Conservation (phyloP, 2,113 vertebrate genomes). For the Crypturellus undulatus region DNA sequence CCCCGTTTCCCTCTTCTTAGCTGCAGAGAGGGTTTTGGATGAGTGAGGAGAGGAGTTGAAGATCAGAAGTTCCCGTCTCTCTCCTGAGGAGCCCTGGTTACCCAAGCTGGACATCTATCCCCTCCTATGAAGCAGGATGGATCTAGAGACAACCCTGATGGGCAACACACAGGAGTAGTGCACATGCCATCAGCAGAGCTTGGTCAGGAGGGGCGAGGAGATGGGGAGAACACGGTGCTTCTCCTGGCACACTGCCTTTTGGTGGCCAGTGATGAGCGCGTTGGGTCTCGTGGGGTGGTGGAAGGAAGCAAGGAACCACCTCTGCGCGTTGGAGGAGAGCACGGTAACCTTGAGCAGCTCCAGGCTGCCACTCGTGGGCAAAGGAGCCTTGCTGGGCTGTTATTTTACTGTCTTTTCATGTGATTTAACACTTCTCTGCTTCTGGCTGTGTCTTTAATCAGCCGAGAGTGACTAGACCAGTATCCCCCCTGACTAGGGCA, state of each 20-base stretch:
- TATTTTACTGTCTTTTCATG: neutral
- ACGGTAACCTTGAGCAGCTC: neutral
- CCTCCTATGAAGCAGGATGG: rapidly evolving
- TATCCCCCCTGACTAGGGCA: too few relatives aligned
- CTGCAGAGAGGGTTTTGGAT: rapidly evolving
- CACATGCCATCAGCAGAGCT: rapidly evolving
- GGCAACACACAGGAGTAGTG: rapidly evolving
- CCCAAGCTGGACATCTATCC: rapidly evolving
- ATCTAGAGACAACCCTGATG: rapidly evolving
- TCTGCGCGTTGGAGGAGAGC: rapidly evolving
- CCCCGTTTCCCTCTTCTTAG: rapidly evolving
- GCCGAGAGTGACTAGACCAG: conserved; percentile 11
- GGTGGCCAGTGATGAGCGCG: rapidly evolving
- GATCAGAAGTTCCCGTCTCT: rapidly evolving
- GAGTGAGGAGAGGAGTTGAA: neutral
- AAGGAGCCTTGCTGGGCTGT: rapidly evolving
- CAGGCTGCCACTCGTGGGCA: rapidly evolving
- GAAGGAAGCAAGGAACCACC: rapidly evolving
- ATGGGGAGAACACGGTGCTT: rapidly evolving
- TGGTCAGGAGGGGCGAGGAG: rapidly evolving
- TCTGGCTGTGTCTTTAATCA: conserved; percentile 36
- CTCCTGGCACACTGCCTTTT: neutral
- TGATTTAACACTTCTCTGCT: neutral
- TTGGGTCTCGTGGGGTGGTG: rapidly evolving
- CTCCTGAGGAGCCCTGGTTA: neutral